Conservation (phyloP, 37 sponge, comb jelly and placozoan genomes). For the Halichondria panicea region DNA sequence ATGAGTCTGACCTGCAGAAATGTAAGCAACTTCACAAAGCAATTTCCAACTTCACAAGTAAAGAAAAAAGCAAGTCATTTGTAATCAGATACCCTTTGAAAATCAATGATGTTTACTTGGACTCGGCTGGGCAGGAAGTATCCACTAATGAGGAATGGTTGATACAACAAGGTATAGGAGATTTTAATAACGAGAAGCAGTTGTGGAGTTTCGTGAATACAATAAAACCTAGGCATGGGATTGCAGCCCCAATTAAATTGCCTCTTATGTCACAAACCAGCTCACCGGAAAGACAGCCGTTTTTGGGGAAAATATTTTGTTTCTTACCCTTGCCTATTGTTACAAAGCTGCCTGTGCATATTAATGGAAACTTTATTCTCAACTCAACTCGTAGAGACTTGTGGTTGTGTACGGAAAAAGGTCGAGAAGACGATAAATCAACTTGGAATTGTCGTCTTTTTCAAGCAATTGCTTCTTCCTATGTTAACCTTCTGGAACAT, state of each 20-base stretch:
- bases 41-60: background rate
- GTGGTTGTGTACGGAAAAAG: conserved; percentile 41
- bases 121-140: background rate
- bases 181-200: conserved; percentile 13
- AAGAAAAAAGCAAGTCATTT: conserved; percentile 9
- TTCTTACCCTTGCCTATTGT: conserved; percentile 72
- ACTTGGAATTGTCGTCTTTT: conserved; percentile 68
- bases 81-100: conserved; percentile 11
- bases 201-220: conserved; percentile 12
- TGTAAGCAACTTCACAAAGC: background rate
- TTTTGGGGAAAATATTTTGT: conserved; percentile 60
- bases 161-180: conserved; percentile 69
- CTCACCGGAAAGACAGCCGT: too few species aligned
- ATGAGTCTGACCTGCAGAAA: background rate
- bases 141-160: conserved; percentile 46
- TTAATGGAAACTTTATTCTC: conserved; percentile 78
- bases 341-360: conserved; percentile 57
- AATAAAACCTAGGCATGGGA: conserved; percentile 63
- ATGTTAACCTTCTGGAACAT: conserved; percentile 42
- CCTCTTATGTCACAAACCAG: too few species aligned
- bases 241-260: conserved; percentile 67
- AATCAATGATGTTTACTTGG: conserved; percentile 18
- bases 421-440: conserved; percentile 14
- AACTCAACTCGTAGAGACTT: conserved; percentile 59
- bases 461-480: conserved; percentile 57